Base-by-base conservation (phyloP, 2,888 invertebrate genomes). In the Drosophila eohydei region DNA sequence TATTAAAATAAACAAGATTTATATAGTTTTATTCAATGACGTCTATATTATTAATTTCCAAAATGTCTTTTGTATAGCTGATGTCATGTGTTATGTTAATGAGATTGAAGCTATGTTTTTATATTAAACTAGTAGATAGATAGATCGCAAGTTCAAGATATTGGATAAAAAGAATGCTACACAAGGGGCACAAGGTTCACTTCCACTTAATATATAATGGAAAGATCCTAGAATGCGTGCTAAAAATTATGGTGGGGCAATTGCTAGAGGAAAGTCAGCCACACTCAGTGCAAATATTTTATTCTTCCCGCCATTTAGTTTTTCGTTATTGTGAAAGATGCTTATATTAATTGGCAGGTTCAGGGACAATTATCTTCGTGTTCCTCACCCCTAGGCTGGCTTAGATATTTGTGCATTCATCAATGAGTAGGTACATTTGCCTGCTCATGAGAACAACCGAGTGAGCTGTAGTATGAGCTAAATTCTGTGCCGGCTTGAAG, bases 391-490 rank as follows among this genome's bases (percentile, higher is more conserved):
- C 14, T 52, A 61, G 79, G 64, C 68, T 80, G 66, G 78, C 65
- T 73, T 54, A 71, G 41, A n/a, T 55, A 63, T 52, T 50, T 41
- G 41, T 70, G 66, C 48, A 69, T 81, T 74, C 52, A 78, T 83
- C 64, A 81, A 83, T 81, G 71, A 50, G 38, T 43, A 55, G 43
- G 36, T 65, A 66, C 54, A 59, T 61, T 55, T 51, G 62, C 46
- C 40, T 64, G 67, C 12, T 26, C 52, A 62, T 67, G 69, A 68
- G 71, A 71, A 67, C 28, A 16, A 34, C 5, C 26, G 26, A 34
- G 40, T 30, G 54, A 48, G 48, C 46, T 26, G 41, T 43, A 21
- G 56, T 61, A 38, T 56, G 58, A 48, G 14, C 48, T 50, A 38
- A 38, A 16, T 34, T 26, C 48, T 46, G 44, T 48, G 8, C 28